Conservation (phyloP, 2,797 vertebrate species). For the Clarias platycephalus region DNA sequence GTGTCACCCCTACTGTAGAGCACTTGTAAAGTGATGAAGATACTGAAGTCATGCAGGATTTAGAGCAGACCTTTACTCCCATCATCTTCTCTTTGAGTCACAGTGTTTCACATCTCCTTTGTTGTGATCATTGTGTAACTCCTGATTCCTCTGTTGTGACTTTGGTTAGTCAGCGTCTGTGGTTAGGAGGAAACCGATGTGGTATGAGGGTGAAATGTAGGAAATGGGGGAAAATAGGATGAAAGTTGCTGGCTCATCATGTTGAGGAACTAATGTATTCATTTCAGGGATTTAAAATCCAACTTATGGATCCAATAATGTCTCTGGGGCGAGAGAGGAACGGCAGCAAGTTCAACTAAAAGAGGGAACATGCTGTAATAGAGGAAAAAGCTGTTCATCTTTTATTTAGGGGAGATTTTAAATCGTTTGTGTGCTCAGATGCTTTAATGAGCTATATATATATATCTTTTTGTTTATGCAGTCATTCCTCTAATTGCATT, state of each 20-base stretch:
- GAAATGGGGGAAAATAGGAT: not conserved
- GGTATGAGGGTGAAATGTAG: not conserved
- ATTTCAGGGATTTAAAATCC: not conserved
- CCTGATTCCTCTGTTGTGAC: not conserved
- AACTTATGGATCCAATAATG: too few species aligned
- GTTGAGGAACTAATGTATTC: not conserved
- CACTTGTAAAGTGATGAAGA: not conserved
- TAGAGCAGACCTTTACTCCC: constrained; percentile 44
- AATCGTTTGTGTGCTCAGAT: constrained; percentile 13
- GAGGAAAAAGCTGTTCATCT: constrained; percentile 24
- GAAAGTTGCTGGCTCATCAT: constrained; percentile 27
- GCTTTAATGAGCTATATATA: not conserved
- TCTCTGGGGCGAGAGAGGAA: not conserved
- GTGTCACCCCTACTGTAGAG: not conserved
- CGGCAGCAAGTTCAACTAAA: constrained; percentile 23
- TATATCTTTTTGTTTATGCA: not conserved
- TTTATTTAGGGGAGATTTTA: constrained; percentile 36
- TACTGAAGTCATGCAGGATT: constrained; percentile 20
- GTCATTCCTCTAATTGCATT: not conserved
- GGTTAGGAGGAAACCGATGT: not conserved
- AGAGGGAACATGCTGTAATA: constrained; percentile 8
- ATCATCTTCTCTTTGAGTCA: constrained; percentile 1
- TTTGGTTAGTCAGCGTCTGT: constrained; percentile 19
- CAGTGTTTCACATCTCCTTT: not conserved
- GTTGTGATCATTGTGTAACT: not conserved